Percentiles rank a stretch among this genome's conserved stretches.
Evolutionary conservation across 2,797 vertebrate genomes (phyloP).

Genomic region (Acanthurus tractus): DNA sequence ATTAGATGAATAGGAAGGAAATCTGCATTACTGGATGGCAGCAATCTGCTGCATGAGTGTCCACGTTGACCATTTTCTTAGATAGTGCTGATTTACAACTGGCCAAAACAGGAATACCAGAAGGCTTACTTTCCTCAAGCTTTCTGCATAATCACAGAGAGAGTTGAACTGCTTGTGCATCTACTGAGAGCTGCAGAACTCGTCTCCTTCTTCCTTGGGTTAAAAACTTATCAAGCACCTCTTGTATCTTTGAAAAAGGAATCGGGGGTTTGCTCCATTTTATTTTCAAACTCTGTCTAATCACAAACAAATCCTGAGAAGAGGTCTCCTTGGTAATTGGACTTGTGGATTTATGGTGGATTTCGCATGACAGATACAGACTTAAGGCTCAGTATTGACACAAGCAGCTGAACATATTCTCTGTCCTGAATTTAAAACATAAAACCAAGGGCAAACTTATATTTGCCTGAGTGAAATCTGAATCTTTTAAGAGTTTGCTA

Average conservation of each 20-base stretch:
- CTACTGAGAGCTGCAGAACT: no score
- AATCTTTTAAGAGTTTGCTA: neutral
- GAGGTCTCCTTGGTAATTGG: constrained; percentile 42
- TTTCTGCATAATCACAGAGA: no score
- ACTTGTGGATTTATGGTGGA: constrained; percentile 47
- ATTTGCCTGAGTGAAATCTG: neutral
- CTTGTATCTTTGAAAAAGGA: constrained; percentile 33
- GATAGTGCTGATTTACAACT: no score
- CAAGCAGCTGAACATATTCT: constrained; percentile 23
- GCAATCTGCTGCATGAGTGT: no score
- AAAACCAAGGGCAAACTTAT: neutral
- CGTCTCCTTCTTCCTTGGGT: no score
- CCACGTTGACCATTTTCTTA: no score
- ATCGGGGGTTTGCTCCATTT: constrained; percentile 7
- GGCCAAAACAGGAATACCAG: no score
- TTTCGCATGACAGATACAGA: constrained; percentile 36
- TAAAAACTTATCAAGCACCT: no score
- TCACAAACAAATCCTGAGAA: constrained; percentile 43
- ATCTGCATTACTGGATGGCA: no score
- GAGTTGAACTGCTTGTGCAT: no score
- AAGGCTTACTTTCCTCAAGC: no score
- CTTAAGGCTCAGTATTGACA: constrained; percentile 18
- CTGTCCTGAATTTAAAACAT: constrained; percentile 25
- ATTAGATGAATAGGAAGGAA: no score
- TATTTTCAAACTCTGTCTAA: constrained; percentile 28